Percentiles rank a stretch among this genome's conserved stretches.
phyloP scores from a whole-genome alignment of 2,113 vertebrate species.

The Mohoua ochrocephala region DNA sequence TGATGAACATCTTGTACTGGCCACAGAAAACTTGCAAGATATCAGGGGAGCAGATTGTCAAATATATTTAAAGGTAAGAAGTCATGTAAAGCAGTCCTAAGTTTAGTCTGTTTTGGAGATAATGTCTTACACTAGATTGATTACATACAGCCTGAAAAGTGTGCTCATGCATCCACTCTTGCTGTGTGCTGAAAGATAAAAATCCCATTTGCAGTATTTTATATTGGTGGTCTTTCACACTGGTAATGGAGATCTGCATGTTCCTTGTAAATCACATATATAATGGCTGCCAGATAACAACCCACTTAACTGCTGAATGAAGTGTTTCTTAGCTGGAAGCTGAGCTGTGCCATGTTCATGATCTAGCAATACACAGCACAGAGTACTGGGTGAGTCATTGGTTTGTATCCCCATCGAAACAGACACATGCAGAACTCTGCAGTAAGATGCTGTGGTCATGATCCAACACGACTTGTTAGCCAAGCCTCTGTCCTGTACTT shows the following conservation, averaged over 20 bases:
- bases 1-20: conserved; percentile 10
- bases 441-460: neutral
- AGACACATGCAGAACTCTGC: neutral
- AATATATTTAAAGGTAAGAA: conserved; percentile 61
- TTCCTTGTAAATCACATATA: conserved; percentile 77
- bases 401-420: conserved; percentile 7
- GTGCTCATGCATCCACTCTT: conserved; percentile 60
- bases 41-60: conserved; percentile 48
- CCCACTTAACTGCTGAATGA: conserved; percentile 69
- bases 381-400: neutral
- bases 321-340: conserved; percentile 69
- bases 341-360: conserved; percentile 52
- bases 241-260: conserved; percentile 58
- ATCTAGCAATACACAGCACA: conserved; percentile 28
- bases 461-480: neutral
- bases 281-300: conserved; percentile 74
- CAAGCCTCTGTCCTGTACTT: neutral
- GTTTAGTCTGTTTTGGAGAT: conserved; percentile 62
- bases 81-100: conserved; percentile 35
- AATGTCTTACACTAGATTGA: conserved; percentile 73
- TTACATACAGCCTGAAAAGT: conserved; percentile 66
- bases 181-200: conserved; percentile 76
- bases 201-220: conserved; percentile 77
- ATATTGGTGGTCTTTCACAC: conserved; percentile 75
- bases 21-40: conserved; percentile 11